phyloP scores from a whole-genome alignment of 2,888 invertebrate genomes.

The Heliconius hortense region DNA sequence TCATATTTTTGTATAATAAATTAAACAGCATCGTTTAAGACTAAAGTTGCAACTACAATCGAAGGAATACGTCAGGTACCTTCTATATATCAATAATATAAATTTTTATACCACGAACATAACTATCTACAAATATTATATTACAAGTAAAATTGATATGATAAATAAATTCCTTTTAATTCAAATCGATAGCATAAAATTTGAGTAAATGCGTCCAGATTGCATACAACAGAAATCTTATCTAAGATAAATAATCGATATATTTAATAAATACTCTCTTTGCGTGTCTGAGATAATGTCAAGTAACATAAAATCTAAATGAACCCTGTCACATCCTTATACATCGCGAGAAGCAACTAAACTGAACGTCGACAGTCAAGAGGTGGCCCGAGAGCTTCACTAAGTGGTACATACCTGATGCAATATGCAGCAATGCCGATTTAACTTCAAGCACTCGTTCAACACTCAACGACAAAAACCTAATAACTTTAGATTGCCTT shows the following conservation, averaged over 20 bases:
- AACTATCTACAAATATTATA: conserved; percentile 64
- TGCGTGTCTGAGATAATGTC: conserved; percentile 46
- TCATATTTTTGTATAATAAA: conserved; percentile 41
- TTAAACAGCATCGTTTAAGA: conserved; percentile 42
- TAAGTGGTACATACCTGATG: conserved; percentile 71
- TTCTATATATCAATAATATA: conserved; percentile 52
- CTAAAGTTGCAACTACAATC: conserved; percentile 40
- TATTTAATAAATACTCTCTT: conserved; percentile 50
- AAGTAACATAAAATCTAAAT: conserved; percentile 54
- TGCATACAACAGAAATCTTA: conserved; percentile 48
- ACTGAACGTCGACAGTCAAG: conserved; percentile 16
- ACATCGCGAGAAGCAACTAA: conserved; percentile 6
- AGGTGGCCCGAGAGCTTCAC: conserved; percentile 41
- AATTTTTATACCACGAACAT: conserved; percentile 52
- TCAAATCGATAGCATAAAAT: conserved; percentile 63
- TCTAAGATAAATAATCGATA: conserved; percentile 49
- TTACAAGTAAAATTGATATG: conserved; percentile 71
- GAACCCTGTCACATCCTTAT: conserved; percentile 66
- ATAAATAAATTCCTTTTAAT: conserved; percentile 75
- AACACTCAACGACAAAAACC: conserved; percentile 66
- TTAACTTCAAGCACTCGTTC: conserved; percentile 65
- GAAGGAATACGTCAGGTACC: conserved; percentile 59
- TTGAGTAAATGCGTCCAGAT: conserved; percentile 65
- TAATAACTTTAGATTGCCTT: conserved; percentile 64
- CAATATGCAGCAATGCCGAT: conserved; percentile 46